phyloP scores from a whole-genome alignment of 2,888 invertebrate genomes.

The Elegia similella region DNA sequence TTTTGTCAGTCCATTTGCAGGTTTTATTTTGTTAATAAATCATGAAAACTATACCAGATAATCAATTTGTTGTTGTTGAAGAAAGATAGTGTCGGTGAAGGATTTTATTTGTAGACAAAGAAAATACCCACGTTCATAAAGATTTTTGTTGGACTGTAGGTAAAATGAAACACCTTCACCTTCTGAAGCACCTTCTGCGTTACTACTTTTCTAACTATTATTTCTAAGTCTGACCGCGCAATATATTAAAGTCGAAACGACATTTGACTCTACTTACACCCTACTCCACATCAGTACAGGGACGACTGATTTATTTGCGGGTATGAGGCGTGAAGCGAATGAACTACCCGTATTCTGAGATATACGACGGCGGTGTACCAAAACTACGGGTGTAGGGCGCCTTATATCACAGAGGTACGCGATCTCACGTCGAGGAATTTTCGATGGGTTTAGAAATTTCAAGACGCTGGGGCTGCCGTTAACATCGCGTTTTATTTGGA shows the following conservation, averaged over 20 bases:
- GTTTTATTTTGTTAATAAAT: too few relatives aligned
- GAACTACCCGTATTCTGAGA: constrained; percentile 69
- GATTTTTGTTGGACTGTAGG: too few relatives aligned
- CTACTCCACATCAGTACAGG: constrained; percentile 50
- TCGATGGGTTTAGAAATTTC: constrained; percentile 20
- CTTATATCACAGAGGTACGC: constrained; percentile 40
- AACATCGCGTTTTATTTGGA: constrained; percentile 5
- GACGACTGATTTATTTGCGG: constrained; percentile 77
- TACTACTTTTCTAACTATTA: too few relatives aligned
- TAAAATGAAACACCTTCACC: too few relatives aligned
- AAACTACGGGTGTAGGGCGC: constrained; percentile 47
- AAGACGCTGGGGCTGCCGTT: constrained; percentile 4
- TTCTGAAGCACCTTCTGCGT: too few relatives aligned
- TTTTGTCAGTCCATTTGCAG: too few relatives aligned
- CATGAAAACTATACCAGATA: too few relatives aligned
- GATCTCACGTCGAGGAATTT: constrained; percentile 24
- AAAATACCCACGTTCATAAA: too few relatives aligned
- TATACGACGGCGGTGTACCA: constrained; percentile 62
- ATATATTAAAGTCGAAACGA: constrained; percentile 15
- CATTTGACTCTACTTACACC: constrained; percentile 45
- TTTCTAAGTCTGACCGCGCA: background rate
- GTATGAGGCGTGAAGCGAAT: constrained; percentile 77
- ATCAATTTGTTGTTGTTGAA: too few relatives aligned
- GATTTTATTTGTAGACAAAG: too few relatives aligned
- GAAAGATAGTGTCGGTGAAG: too few relatives aligned